phyloP scores from a whole-genome alignment of 2,797 vertebrate species.

The Artibeus jamaicensis region DNA sequence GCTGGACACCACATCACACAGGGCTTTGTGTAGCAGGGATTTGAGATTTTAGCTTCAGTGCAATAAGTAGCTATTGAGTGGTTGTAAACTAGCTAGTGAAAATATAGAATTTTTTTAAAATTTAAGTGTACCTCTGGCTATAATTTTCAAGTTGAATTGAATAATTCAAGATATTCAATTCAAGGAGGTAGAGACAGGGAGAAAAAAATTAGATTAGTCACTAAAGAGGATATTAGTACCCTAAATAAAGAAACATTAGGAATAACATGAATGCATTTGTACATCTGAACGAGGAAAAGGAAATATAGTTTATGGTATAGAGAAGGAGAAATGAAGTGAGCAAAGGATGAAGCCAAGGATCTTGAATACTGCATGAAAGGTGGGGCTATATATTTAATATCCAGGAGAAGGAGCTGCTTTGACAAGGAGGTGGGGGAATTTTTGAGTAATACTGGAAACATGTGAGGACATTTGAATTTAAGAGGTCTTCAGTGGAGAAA shows the following conservation, averaged over 20 bases:
- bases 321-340: background rate
- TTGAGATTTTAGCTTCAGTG: background rate
- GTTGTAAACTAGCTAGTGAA: background rate
- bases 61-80: background rate
- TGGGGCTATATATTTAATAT: background rate
- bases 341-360: background rate
- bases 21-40: background rate
- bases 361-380: background rate
- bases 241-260: background rate
- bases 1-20: background rate
- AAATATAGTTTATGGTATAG: background rate
- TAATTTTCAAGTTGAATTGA: background rate
- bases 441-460: background rate
- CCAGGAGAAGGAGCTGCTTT: background rate
- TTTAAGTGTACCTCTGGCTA: background rate
- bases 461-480: background rate
- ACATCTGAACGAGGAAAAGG: background rate
- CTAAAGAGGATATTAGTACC: background rate
- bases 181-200: background rate
- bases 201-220: background rate
- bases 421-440: background rate
- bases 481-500: background rate
- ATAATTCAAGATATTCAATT: background rate
- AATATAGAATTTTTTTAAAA: background rate
- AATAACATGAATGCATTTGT: background rate